Base-by-base conservation (phyloP, 2,113 vertebrate species). In the Uropsilus gracilis region DNA sequence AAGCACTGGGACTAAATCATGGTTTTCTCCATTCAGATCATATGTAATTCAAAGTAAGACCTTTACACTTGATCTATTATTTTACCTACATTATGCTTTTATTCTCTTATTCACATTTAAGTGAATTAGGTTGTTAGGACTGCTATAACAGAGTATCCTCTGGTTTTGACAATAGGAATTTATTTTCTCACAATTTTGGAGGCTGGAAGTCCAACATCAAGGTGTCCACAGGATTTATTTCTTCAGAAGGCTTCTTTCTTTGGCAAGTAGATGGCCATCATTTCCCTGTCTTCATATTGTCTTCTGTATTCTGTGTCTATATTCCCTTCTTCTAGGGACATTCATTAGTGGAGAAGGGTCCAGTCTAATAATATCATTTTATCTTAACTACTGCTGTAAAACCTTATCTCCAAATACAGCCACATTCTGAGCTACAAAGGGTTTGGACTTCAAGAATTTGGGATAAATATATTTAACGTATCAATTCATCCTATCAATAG, bases 341-440 rank as follows among this genome's bases (percentile, higher is more conserved):
- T 10, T 8, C 44, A 59, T 87, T 68, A 34, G 0, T 44, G 42
- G 44, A 53, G 55, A 64, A 66, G 37, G 46, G n/a, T 18, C 71
- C 24, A 86, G 13, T 6, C 4, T 24, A 39, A 64, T 44, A 82
- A 50, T n/a, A 30, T 75, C 48, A 34, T 39, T 91, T 66, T 64
- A 82, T 53, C 39, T 66, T 61, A 68, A 53, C 82, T 71, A 76
- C 32, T 46, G 86, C 87, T 77, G 0, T 34, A 75, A 94, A 91
- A 88, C 10, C 39, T 69, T 18, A 59, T 81, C 85, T 94, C 81
- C 32, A 90, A 93, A 91, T 3, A 37, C 32, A 90, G n/a, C 9
- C 46, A 24, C 24, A 10, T 37, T 86, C 68, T 86, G 28, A 86
- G n/a, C 48, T 26, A 57, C 28, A 10, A 76, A 32, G 32, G 14